These are phyloP conservation scores for Morone saxatilis DNA, from an alignment of 2,113 vertebrate species.

Conservation along the genomic window DNA sequence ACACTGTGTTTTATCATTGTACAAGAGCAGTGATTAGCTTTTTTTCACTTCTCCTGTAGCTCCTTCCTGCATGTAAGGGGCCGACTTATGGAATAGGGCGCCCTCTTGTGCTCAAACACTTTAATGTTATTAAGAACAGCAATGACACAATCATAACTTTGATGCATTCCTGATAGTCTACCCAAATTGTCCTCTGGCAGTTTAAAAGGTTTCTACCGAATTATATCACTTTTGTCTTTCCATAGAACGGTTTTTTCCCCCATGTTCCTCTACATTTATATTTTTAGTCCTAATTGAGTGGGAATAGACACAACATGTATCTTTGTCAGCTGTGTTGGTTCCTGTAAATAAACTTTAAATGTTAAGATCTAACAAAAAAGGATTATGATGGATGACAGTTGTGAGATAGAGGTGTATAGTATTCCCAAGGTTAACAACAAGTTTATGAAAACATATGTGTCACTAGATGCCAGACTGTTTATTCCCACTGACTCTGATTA, in stretches of 20 bases:
- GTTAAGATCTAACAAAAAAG: background rate
- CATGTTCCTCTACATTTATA: background rate
- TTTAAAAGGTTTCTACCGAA: slow-evolving; percentile 9
- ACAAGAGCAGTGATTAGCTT: slow-evolving; percentile 15
- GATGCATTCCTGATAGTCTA: background rate
- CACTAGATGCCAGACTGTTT: too few relatives aligned
- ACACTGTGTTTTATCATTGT: background rate
- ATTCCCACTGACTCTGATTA: background rate
- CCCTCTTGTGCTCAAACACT: slow-evolving; percentile 60
- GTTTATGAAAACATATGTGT: too few relatives aligned
- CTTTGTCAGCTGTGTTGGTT: background rate
- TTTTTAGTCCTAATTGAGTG: background rate
- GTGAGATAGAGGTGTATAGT: background rate
- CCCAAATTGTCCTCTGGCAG: background rate
- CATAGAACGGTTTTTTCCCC: slow-evolving; percentile 10
- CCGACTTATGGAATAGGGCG: slow-evolving; percentile 26
- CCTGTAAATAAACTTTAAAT: background rate
- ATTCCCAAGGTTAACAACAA: background rate
- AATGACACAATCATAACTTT: background rate
- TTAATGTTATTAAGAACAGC: background rate
- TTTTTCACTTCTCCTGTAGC: background rate
- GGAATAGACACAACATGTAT: background rate
- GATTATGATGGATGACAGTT: accelerated
- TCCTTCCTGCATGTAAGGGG: background rate
- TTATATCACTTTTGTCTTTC: background rate